phyloP scores from a whole-genome alignment of 2,113 vertebrate species.

The Sciurus niger region DNA sequence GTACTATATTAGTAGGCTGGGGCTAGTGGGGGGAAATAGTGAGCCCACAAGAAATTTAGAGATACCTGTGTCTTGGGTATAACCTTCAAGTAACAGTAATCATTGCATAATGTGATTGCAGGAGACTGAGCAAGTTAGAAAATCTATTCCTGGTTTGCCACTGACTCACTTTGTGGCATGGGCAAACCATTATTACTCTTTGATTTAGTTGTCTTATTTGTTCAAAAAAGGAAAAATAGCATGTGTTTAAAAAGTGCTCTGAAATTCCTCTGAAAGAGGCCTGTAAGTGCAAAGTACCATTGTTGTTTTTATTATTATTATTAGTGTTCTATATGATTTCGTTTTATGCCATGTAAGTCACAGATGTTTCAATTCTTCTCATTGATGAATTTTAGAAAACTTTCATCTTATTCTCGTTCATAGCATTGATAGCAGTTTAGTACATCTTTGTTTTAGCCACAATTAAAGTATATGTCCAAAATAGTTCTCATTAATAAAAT shows the following conservation, averaged over 20 bases:
- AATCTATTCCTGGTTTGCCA: slow-evolving; percentile 72
- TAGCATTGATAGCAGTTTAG: slow-evolving; percentile 55
- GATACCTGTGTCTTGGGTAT: slow-evolving; percentile 54
- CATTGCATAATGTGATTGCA: slow-evolving; percentile 58
- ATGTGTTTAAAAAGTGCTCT: slow-evolving; percentile 74
- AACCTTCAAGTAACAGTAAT: slow-evolving; percentile 60
- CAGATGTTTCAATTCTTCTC: slow-evolving; percentile 64
- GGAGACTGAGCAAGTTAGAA: slow-evolving; percentile 71
- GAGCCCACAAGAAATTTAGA: slow-evolving; percentile 22
- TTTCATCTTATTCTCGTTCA: slow-evolving; percentile 46
- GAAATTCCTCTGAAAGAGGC: slow-evolving; percentile 73
- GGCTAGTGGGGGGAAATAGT: neutral
- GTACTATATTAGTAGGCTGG: slow-evolving; percentile 14
- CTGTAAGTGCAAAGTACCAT: slow-evolving; percentile 70
- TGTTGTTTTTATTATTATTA: slow-evolving; percentile 75
- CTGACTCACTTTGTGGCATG: slow-evolving; percentile 74
- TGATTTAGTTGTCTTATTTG: slow-evolving; percentile 78
- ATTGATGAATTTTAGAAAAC: slow-evolving; percentile 68
- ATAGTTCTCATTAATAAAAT: slow-evolving; percentile 77
- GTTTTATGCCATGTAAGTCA: slow-evolving; percentile 68
- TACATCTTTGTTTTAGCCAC: slow-evolving; percentile 64
- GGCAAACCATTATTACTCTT: slow-evolving; percentile 79
- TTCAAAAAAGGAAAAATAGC: slow-evolving; percentile 73
- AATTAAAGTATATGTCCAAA: slow-evolving; percentile 69
- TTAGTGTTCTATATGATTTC: slow-evolving; percentile 75